Conservation (phyloP, 64 coral and sea anemone species). For the Catalaphyllia jardinei region DNA sequence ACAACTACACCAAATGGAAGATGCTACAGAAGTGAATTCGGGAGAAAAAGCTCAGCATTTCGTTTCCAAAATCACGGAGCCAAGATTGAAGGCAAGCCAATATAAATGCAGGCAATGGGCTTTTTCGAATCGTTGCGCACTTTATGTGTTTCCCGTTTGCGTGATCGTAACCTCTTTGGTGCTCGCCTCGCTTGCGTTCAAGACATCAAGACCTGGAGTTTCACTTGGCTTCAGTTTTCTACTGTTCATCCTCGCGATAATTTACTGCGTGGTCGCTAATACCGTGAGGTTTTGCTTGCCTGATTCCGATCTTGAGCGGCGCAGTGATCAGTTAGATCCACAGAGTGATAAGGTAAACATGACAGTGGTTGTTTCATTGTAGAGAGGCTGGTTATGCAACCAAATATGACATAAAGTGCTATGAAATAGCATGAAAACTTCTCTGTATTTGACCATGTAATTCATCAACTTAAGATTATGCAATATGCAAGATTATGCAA, state of each 20-base stretch:
- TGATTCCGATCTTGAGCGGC: background rate
- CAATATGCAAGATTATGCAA: no score
- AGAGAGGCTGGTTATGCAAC: no score
- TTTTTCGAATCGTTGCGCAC: background rate
- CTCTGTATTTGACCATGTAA: no score
- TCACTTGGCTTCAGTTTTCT: constrained; percentile 31
- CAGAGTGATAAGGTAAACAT: background rate
- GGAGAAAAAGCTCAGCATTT: background rate
- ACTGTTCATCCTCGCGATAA: constrained; percentile 10
- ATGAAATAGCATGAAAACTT: background rate
- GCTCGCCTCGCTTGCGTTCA: constrained; percentile 7
- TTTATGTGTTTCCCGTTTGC: constrained; percentile 26
- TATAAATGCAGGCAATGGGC: background rate
- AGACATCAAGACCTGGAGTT: background rate
- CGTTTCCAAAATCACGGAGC: background rate
- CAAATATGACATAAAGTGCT: no score
- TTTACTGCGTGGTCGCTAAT: constrained; percentile 17
- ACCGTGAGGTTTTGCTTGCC: background rate
- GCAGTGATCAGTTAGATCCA: background rate
- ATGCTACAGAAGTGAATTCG: background rate
- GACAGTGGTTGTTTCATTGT: background rate
- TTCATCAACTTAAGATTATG: no score
- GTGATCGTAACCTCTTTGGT: background rate
- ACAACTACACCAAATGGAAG: background rate
- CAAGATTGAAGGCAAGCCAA: background rate